Evolutionary conservation across 2,113 vertebrate genomes (phyloP).

Genomic region (Nothobranchius kuhntae): DNA sequence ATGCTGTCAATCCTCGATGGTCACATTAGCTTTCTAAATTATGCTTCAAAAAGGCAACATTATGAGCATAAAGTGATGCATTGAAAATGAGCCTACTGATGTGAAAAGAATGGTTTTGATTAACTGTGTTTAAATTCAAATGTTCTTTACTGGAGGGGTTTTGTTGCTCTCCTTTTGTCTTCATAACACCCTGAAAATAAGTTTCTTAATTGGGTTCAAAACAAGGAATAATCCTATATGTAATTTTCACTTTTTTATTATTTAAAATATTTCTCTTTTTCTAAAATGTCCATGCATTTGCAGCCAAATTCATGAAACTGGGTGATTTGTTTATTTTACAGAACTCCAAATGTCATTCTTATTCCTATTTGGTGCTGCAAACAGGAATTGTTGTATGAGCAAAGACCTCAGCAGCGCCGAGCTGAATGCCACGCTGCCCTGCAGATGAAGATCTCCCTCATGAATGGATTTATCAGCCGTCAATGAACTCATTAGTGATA

Average conservation of each 20-base stretch:
- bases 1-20: slow-evolving; percentile 26
- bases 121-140: background rate
- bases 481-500: too few species aligned
- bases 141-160: background rate
- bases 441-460: too few species aligned
- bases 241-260: background rate
- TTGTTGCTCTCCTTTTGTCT: background rate
- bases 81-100: slow-evolving; percentile 2
- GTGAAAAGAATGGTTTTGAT: background rate
- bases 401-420: background rate
- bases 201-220: background rate
- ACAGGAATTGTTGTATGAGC: too few species aligned
- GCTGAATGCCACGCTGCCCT: too few species aligned
- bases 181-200: background rate
- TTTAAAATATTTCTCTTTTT: background rate
- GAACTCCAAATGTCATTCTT: background rate
- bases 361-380: background rate
- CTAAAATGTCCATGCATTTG: too few species aligned
- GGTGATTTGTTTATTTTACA: background rate
- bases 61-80: slow-evolving; percentile 2
- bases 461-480: too few species aligned
- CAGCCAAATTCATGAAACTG: too few species aligned
- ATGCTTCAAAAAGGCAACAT: slow-evolving; percentile 1
- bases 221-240: background rate
- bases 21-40: slow-evolving; percentile 1